Conservation (phyloP, 2,113 vertebrate genomes). For the Potamarius usumacintae region DNA sequence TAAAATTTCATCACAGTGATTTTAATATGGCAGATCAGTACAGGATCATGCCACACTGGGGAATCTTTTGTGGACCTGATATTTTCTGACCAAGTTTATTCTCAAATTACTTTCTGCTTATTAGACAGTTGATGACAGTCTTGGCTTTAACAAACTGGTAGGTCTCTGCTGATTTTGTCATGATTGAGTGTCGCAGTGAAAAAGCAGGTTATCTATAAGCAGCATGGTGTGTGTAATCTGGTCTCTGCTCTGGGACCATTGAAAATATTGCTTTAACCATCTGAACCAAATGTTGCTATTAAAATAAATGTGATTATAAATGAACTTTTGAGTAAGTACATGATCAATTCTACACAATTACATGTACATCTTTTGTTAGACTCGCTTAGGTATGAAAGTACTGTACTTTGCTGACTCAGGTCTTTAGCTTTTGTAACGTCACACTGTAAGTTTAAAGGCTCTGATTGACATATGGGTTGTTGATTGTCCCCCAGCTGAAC, state of each 20-base stretch:
- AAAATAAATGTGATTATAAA: background rate
- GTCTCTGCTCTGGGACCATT: background rate
- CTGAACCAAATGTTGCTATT: background rate
- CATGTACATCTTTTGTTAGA: background rate
- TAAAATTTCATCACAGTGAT: constrained; percentile 17
- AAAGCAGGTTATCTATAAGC: background rate
- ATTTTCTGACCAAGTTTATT: background rate
- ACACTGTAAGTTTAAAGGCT: background rate
- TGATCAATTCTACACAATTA: background rate
- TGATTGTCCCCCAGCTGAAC: background rate
- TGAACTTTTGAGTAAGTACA: background rate
- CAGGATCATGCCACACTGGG: background rate
- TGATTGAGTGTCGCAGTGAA: background rate
- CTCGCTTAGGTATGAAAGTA: background rate
- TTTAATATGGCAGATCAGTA: background rate
- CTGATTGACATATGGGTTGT: background rate
- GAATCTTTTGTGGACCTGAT: background rate
- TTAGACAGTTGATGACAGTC: background rate
- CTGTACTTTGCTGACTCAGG: background rate
- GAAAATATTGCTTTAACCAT: background rate
- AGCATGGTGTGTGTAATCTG: background rate
- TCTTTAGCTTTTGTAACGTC: background rate
- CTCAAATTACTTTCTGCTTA: background rate
- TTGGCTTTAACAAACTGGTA: background rate
- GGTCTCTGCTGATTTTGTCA: background rate